These are phyloP conservation scores for Thunnus thynnus DNA, from an alignment of 2,113 vertebrate genomes.

Conservation along the genomic window DNA sequence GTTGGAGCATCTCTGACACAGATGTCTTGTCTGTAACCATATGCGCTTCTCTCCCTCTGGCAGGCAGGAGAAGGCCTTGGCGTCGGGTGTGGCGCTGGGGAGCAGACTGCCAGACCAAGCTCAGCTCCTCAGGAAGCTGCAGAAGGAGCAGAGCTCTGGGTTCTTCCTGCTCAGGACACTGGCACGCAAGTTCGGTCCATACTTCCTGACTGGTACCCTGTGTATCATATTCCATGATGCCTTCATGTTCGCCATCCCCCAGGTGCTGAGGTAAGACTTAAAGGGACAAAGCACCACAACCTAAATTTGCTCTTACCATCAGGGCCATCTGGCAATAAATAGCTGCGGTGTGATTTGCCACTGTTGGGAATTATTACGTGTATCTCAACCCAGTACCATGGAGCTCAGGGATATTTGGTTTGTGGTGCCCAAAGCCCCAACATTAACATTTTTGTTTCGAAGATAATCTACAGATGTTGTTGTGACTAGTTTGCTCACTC, in stretches of 20 bases:
- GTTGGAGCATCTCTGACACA: constrained; percentile 42
- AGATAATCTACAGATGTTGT: not conserved
- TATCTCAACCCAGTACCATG: not conserved
- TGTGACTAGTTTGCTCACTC: not conserved
- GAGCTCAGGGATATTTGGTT: constrained; percentile 14
- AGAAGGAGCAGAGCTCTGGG: constrained; percentile 77
- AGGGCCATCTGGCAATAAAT: not conserved
- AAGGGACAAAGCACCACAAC: not conserved
- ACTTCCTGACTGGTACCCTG: constrained; percentile 89
- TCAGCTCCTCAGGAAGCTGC: constrained; percentile 86
- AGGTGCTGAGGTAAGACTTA: constrained; percentile 89
- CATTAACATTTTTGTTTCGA: not conserved
- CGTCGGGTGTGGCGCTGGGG: constrained; percentile 58
- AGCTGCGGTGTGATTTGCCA: not conserved
- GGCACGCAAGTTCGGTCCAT: constrained; percentile 87
- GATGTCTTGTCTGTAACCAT: constrained; percentile 50
- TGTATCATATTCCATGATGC: constrained; percentile 88
- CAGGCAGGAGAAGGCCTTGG: constrained; percentile 82
- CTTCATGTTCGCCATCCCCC: constrained; percentile 92
- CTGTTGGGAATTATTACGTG: not conserved
- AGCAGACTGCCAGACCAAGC: constrained; percentile 85
- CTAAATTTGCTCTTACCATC: not conserved
- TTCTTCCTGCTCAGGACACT: constrained; percentile 87
- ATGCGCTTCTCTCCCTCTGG: constrained; percentile 31
- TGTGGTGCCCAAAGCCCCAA: not conserved